Conservation (phyloP, 2,888 invertebrate species). For the Zele albiditarsus region DNA sequence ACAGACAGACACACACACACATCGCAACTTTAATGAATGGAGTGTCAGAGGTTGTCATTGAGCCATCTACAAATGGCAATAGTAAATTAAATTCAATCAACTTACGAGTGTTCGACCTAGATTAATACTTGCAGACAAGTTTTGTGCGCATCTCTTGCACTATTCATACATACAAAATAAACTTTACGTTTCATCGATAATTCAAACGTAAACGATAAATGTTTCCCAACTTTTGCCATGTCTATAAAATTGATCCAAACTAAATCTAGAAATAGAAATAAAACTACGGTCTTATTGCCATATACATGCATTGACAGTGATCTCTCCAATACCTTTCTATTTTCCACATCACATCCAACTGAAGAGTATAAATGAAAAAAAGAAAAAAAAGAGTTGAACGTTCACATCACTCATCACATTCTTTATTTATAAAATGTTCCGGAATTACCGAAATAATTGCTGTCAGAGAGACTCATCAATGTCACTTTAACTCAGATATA, state of each 20-base stretch:
- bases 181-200: neutral
- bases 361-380: neutral
- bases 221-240: neutral
- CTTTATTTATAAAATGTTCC: neutral
- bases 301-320: neutral
- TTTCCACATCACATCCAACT: neutral
- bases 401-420: too few species aligned
- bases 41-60: slow-evolving; percentile 3
- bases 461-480: slow-evolving; percentile 1
- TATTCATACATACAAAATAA: neutral
- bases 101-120: neutral
- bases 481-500: slow-evolving; percentile 13
- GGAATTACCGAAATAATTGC: slow-evolving; percentile 4
- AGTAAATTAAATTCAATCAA: slow-evolving; percentile 7
- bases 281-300: neutral
- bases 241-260: neutral
- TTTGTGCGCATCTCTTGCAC: neutral
- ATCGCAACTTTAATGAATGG: neutral
- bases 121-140: neutral
- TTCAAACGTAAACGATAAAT: neutral
- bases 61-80: slow-evolving; percentile 13
- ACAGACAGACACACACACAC: neutral
- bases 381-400: neutral
- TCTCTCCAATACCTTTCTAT: neutral
- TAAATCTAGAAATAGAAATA: neutral